These are phyloP conservation scores for Benitochromis conjunctus DNA, from an alignment of 2,113 vertebrate species.

Conservation along the genomic window DNA sequence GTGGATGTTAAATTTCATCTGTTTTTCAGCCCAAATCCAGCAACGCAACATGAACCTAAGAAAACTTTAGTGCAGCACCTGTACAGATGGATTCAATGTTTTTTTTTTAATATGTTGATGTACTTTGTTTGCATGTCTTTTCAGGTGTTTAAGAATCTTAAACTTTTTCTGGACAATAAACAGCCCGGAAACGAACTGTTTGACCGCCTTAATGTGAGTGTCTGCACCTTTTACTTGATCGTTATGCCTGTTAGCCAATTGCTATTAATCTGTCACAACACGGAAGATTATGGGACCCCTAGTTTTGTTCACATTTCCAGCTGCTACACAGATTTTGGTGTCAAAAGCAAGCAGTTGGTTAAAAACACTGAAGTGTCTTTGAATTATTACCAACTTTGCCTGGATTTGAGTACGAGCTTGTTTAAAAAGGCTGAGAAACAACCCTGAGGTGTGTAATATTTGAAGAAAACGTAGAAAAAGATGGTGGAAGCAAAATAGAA, in stretches of 20 bases:
- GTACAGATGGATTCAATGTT: not conserved
- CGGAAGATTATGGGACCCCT: not conserved
- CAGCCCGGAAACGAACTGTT: conserved; percentile 73
- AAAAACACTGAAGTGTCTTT: not conserved
- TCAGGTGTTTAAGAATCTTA: conserved; percentile 81
- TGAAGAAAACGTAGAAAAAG: not conserved
- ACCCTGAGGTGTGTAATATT: not conserved
- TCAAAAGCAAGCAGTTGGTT: not conserved
- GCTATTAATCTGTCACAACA: not conserved
- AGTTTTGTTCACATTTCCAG: not conserved
- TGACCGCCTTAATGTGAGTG: conserved; percentile 72
- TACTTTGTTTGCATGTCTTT: conserved; percentile 6
- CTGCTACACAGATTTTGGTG: not conserved
- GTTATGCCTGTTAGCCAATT: not conserved
- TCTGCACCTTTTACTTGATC: not conserved
- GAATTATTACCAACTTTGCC: not conserved
- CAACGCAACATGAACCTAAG: not conserved
- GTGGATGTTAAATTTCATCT: not conserved
- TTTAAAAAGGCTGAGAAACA: not conserved
- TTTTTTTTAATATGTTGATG: not conserved
- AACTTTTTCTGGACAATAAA: conserved; percentile 76
- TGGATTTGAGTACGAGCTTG: not conserved
- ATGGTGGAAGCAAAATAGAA: conserved; percentile 8
- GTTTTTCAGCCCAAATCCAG: not conserved
- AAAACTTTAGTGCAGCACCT: rapidly evolving